Conservation (phyloP, 1,140 invertebrate species). For the Drosophila cardini region DNA sequence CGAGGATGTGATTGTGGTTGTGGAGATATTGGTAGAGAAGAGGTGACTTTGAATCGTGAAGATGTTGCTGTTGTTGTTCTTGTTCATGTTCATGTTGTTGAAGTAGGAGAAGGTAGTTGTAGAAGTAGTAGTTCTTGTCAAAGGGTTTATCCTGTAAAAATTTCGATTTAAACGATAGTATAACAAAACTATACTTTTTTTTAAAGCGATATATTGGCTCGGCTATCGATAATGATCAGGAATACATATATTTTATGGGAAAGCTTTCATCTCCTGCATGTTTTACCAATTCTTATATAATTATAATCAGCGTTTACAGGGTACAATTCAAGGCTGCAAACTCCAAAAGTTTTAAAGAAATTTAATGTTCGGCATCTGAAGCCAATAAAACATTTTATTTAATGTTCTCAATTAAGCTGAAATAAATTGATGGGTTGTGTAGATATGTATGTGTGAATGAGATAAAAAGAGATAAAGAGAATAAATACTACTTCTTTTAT, state of each 20-base stretch:
- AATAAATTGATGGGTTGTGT: no score
- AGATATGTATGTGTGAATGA: no score
- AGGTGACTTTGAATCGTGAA: constrained; percentile 44
- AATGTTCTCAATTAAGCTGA: no score
- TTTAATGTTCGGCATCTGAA: no score
- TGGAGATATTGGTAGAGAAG: constrained; percentile 54
- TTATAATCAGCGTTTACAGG: neutral
- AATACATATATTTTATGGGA: neutral
- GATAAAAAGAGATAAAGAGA: no score
- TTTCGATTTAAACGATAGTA: constrained; percentile 59
- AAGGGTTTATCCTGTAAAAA: constrained; percentile 66
- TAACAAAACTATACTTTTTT: constrained; percentile 52
- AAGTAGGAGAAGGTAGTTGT: constrained; percentile 62
- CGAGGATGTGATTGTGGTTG: constrained; percentile 56
- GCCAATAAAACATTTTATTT: no score
- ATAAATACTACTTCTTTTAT: no score
- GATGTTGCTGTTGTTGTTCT: constrained; percentile 62
- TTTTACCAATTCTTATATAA: neutral
- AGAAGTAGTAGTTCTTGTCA: constrained; percentile 67
- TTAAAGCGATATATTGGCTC: neutral
- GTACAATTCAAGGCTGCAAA: neutral
- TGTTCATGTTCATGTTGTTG: constrained; percentile 64
- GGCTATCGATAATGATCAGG: neutral
- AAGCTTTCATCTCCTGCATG: neutral
- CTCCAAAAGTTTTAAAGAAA: no score